phyloP scores from a whole-genome alignment of 2,797 vertebrate species.

The Girardinus metallicus region DNA sequence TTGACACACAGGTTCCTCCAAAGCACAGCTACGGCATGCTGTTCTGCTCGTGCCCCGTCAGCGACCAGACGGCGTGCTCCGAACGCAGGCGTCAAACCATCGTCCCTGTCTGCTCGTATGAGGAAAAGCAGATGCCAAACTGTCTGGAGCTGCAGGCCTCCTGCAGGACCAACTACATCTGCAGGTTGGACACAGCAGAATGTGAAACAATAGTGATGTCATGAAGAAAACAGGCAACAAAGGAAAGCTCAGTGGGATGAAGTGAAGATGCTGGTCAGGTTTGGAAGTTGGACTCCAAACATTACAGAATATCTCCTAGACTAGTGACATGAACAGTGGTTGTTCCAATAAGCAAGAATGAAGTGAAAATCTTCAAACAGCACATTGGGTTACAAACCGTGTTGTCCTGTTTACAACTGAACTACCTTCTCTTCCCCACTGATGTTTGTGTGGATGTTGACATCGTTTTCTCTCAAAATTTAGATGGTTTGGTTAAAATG shows the following conservation, averaged over 20 bases:
- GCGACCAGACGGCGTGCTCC: slow-evolving; percentile 87
- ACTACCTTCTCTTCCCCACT: background rate
- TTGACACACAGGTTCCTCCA: slow-evolving; percentile 81
- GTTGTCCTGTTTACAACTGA: background rate
- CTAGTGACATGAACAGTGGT: background rate
- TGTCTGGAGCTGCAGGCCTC: slow-evolving; percentile 91
- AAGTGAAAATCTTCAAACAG: background rate
- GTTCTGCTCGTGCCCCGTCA: slow-evolving; percentile 93
- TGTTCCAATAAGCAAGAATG: background rate
- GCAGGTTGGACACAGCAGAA: slow-evolving; percentile 83
- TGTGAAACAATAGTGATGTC: background rate
- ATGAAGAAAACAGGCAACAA: background rate
- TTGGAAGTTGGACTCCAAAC: background rate
- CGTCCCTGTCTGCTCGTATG: slow-evolving; percentile 95
- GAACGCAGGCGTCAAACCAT: slow-evolving; percentile 96
- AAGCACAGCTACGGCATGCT: slow-evolving; percentile 98
- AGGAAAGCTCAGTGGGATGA: background rate
- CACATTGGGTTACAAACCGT: background rate
- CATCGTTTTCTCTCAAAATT: background rate
- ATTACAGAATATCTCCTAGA: background rate
- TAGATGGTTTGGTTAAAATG: background rate
- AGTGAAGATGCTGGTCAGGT: background rate
- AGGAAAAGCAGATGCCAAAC: slow-evolving; percentile 95
- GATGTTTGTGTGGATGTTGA: background rate
- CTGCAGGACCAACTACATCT: slow-evolving; percentile 99